phyloP scores from a whole-genome alignment of 2,888 invertebrate species.

The Autographa gamma region DNA sequence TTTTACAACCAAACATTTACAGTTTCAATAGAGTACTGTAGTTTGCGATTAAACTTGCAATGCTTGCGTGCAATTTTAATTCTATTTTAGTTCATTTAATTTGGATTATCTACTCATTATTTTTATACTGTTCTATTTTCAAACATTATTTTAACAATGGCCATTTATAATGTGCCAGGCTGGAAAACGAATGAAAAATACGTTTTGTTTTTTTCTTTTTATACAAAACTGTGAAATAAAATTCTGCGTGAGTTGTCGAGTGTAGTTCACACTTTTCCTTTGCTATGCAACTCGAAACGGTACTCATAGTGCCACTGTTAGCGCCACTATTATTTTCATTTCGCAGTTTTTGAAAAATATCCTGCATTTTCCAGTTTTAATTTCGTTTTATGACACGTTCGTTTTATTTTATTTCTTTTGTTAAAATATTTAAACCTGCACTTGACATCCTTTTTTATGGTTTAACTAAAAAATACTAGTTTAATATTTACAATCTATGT shows the following conservation, averaged over 20 bases:
- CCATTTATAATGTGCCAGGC: too few relatives aligned
- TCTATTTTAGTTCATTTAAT: background rate
- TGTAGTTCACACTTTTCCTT: constrained; percentile 54
- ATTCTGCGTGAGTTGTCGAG: constrained; percentile 42
- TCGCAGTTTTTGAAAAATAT: constrained; percentile 41
- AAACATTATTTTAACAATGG: background rate
- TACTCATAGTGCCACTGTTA: constrained; percentile 45
- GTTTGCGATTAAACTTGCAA: background rate
- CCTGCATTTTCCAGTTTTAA: constrained; percentile 32
- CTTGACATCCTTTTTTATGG: too few relatives aligned
- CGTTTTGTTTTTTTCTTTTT: constrained; percentile 50
- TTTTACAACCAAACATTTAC: background rate
- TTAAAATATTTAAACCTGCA: background rate
- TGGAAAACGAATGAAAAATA: constrained; percentile 11
- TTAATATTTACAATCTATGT: too few relatives aligned
- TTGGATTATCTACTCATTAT: background rate
- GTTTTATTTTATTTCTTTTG: background rate
- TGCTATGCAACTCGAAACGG: constrained; percentile 35
- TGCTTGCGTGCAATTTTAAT: background rate
- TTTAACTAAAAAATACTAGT: too few relatives aligned
- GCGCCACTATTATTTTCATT: constrained; percentile 36
- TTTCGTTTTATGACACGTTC: constrained; percentile 2
- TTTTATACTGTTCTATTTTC: background rate
- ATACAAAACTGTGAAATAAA: constrained; percentile 45
- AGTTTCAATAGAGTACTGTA: background rate